Evolutionary conservation across 2,888 invertebrate genomes (phyloP), one percentile per base, ranked within the genome.

Genomic region (Ophion ventricosus): DNA sequence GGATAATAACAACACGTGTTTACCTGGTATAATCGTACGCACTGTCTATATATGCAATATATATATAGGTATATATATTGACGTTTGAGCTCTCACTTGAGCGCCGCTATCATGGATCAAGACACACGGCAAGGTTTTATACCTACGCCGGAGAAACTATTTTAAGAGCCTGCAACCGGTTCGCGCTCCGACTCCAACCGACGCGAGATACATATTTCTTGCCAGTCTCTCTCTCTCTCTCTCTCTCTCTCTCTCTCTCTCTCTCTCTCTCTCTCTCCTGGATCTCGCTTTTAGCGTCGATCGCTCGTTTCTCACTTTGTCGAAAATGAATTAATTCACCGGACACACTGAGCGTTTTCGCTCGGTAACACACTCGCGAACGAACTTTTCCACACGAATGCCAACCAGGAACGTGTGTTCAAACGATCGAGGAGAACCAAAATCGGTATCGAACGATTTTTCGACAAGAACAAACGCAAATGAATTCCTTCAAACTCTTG

Each of bases 141-240:
- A 86, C 84, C 84, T 88, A 89, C 88, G 87, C 89, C 74, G 87
- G 86, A 88, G 89, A 89, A 90, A 89, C 90, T 90, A 90, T 90
- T 90, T 89, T 89, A 89, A 89, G 89, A 89, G 88, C 84, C 83
- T 88, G 89, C 89, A 90, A 90, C 90, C 90, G 90, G 90, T 90
- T 90, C 88, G 88, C 86, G 86, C 84, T 85, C 80, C 82, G 82
- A 85, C 85, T 85, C 75, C 67, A 85, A 81, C 70, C 66, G 80
- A 77, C 84, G 79, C 84, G 82, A 86, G 86, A 86, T 85, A 87
- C 86, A 87, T 87, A 87, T 87, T 86, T 84, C 69, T 75, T 49
- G 35, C 8, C 35, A 8, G 4, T 43, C 23, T 66, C 35, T 35
- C 1, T 35, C 1, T 64, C 20, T 23, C 69, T 14, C 43, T 43